Base-by-base conservation (phyloP, 2,888 invertebrate genomes). In the Minunthozetes semirufus region DNA sequence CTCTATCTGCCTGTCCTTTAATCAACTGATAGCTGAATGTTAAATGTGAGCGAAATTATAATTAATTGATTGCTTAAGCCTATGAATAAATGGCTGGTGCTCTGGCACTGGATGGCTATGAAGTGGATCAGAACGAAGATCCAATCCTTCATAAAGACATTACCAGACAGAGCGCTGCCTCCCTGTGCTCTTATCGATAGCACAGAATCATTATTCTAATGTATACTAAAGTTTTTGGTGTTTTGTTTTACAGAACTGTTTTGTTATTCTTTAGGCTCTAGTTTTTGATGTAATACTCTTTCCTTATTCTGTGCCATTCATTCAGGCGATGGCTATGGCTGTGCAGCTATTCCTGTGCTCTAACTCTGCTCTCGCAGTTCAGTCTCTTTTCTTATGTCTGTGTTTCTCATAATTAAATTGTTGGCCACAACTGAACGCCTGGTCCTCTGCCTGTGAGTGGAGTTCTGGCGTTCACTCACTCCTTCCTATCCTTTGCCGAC, bases 331-430 rank as follows among this genome's bases (percentile, higher is more conserved):
- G 4, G 8, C 33, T 33, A n/a, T n/a, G n/a, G n/a, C n/a, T n/a
- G n/a, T n/a, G n/a, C n/a, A n/a, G n/a, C 33, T 33, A 5, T 5
- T 33, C 8, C 33, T 33, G 33, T 33, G 33, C 33, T 8, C 3
- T 33, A 33, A 11, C 33, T 8, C 3, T 33, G 8, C 2, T 48
- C 46, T 48, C 46, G 19, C n/a, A 17, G 53, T n/a, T 53, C n/a
- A n/a, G 19, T 15, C 53, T 53, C 48, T 48, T n/a, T 48, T 48
- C 48, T 48, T 48, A 4, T 2, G 48, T 48, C 53, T 53, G 8
- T 53, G 53, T 53, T 53, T 53, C 33, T 53, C 53, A 53, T 53
- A 53, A 53, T 53, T 53, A 53, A 53, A 53, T 53, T 53, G 53
- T 53, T 53, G 53, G 6, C 53, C 53, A 53, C 15, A 17, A 53